Evolutionary conservation across 2,888 invertebrate species (phyloP).

Genomic region (Thereva nobilitata): DNA sequence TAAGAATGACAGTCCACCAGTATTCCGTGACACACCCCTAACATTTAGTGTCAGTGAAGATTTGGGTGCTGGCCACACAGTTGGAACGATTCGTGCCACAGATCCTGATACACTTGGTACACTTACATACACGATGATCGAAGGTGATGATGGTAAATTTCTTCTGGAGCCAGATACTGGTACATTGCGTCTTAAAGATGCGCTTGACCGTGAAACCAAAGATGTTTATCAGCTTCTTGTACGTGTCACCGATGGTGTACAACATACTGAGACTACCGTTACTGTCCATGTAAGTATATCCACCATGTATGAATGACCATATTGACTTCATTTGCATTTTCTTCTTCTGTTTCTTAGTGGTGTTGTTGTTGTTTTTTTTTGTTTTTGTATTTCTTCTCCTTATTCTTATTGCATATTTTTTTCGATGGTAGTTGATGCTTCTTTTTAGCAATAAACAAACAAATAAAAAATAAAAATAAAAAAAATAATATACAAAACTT

Average conservation of each 20-base stretch:
- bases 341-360: not conserved
- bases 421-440: too few relatives aligned
- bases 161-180: conserved; percentile 73
- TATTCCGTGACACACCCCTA: conserved; percentile 75
- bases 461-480: too few relatives aligned
- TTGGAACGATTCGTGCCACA: conserved; percentile 76
- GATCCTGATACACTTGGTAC: conserved; percentile 86
- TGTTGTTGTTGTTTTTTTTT: not conserved
- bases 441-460: too few relatives aligned
- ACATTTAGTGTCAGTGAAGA: conserved; percentile 83
- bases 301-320: conserved; percentile 6
- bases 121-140: conserved; percentile 73
- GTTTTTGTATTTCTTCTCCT: not conserved
- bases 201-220: conserved; percentile 81
- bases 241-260: conserved; percentile 87
- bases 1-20: conserved; percentile 94
- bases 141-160: conserved; percentile 71
- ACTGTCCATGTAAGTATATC: conserved; percentile 71
- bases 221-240: conserved; percentile 78
- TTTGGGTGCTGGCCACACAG: conserved; percentile 76
- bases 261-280: conserved; percentile 78
- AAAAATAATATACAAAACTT: too few relatives aligned
- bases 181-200: conserved; percentile 72
- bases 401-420: not conserved
- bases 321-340: conserved; percentile 26